Conservation (phyloP, 2,113 vertebrate genomes). For the Synchiropus splendidus region DNA sequence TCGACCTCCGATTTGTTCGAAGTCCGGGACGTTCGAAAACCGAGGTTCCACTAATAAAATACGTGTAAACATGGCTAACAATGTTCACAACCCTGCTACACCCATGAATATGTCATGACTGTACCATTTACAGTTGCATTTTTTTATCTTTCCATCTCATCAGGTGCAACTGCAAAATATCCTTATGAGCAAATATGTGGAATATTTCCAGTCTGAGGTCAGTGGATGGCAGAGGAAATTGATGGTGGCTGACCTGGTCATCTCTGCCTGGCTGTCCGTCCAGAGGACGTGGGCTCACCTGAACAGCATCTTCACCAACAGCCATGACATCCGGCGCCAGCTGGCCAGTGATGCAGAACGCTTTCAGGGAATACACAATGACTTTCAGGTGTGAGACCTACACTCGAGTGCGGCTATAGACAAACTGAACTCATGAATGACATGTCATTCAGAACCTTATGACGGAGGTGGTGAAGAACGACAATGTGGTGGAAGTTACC, state of each 20-base stretch:
- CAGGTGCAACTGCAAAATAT: constrained; percentile 73
- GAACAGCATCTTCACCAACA: constrained; percentile 75
- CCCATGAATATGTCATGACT: too few species aligned
- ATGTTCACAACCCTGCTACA: too few species aligned
- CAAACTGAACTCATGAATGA: too few species aligned
- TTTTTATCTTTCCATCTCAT: background rate
- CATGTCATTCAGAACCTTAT: constrained; percentile 62
- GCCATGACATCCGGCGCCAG: constrained; percentile 73
- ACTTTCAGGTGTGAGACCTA: constrained; percentile 65
- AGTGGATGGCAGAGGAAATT: constrained; percentile 71
- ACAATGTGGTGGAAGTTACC: constrained; percentile 67
- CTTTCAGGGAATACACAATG: constrained; percentile 68
- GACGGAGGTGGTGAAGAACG: constrained; percentile 53
- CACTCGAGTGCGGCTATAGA: too few species aligned
- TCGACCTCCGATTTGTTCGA: too few species aligned
- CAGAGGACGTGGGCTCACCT: constrained; percentile 77
- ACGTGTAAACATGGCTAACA: too few species aligned
- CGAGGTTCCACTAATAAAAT: too few species aligned
- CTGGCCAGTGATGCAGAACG: constrained; percentile 67
- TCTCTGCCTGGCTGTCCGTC: constrained; percentile 71
- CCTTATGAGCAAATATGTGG: constrained; percentile 77
- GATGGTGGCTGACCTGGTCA: constrained; percentile 70
- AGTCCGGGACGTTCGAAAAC: too few species aligned
- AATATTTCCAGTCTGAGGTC: constrained; percentile 73
- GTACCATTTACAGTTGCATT: too few species aligned